Evolutionary conservation across 2,797 vertebrate species (phyloP).

Genomic region (Rhinoraja longicauda): DNA sequence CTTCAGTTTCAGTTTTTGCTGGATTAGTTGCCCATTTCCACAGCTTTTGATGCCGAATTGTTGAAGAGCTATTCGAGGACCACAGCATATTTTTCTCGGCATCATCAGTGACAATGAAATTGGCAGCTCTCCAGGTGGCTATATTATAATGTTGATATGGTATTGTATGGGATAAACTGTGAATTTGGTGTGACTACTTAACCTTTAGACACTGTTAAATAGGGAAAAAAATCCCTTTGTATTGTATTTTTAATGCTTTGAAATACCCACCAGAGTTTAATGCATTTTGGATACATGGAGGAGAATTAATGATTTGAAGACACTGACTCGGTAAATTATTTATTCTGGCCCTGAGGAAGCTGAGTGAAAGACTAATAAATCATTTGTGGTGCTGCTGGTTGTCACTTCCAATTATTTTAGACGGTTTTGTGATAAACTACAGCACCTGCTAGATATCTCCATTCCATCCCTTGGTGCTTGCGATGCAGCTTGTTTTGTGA

Average conservation of each 20-base stretch:
- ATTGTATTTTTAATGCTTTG: constrained; percentile 65
- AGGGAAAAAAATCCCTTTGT: constrained; percentile 41
- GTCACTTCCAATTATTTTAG: constrained; percentile 98
- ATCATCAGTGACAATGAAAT: constrained; percentile 23
- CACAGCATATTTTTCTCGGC: constrained; percentile 33
- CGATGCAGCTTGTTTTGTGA: constrained; percentile 63
- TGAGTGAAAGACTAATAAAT: constrained; percentile 99
- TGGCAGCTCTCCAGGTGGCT: constrained; percentile 26
- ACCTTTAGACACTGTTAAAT: constrained; percentile 56
- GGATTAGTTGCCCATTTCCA: not conserved
- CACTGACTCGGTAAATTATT: constrained; percentile 98
- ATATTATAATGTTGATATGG: constrained; percentile 26
- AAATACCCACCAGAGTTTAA: constrained; percentile 74
- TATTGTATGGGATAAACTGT: constrained; percentile 39
- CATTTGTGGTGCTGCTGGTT: constrained; percentile 98
- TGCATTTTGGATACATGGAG: constrained; percentile 80
- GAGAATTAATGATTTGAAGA: constrained; percentile 99
- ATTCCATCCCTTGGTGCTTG: constrained; percentile 71
- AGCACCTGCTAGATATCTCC: constrained; percentile 84
- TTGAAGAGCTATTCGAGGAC: constrained; percentile 20
- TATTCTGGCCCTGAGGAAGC: constrained; percentile 96
- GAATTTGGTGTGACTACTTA: constrained; percentile 55
- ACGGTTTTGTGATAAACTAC: constrained; percentile 90
- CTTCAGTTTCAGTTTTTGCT: not conserved
- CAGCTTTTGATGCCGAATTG: constrained; percentile 35